phyloP scores from a whole-genome alignment of 2,113 vertebrate genomes.

The Stegastes partitus region DNA sequence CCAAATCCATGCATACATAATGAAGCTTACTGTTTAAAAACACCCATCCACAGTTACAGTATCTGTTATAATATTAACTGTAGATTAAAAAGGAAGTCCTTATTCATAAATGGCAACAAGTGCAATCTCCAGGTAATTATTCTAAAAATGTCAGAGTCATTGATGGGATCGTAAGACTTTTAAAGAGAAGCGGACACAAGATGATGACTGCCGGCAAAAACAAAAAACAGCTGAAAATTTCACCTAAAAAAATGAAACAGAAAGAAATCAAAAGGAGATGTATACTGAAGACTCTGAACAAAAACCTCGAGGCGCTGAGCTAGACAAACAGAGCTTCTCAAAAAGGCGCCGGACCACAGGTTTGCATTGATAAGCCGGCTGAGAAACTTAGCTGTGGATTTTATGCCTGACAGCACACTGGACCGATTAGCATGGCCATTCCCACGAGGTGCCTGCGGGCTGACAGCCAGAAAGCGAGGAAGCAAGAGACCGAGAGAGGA shows the following conservation, averaged over 20 bases:
- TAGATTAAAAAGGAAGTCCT: neutral
- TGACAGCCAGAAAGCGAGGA: slow-evolving; percentile 25
- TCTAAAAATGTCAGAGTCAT: neutral
- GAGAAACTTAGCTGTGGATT: slow-evolving; percentile 39
- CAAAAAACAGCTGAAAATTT: neutral
- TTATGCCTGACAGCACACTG: slow-evolving; percentile 44
- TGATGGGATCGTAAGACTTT: neutral
- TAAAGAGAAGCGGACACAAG: too few species aligned
- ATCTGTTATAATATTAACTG: neutral
- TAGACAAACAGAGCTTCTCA: slow-evolving; percentile 5
- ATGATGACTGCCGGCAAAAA: neutral
- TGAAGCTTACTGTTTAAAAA: neutral
- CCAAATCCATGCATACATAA: neutral
- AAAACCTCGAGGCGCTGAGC: neutral
- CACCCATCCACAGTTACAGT: neutral
- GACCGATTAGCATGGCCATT: slow-evolving; percentile 52
- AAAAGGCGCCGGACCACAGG: slow-evolving; percentile 5
- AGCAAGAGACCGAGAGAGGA: slow-evolving; percentile 3
- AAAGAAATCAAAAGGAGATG: neutral
- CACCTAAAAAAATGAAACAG: neutral
- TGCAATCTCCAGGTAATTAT: neutral
- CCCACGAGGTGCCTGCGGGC: slow-evolving; percentile 29
- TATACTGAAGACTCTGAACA: neutral
- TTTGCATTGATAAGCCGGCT: slow-evolving; percentile 43
- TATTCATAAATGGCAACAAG: neutral